A percentile compares a stretch with the other conserved stretches of the same genome.
Evolutionary conservation across 23 tunicate species (phyloP).

Genomic region (Styela plicata): DNA sequence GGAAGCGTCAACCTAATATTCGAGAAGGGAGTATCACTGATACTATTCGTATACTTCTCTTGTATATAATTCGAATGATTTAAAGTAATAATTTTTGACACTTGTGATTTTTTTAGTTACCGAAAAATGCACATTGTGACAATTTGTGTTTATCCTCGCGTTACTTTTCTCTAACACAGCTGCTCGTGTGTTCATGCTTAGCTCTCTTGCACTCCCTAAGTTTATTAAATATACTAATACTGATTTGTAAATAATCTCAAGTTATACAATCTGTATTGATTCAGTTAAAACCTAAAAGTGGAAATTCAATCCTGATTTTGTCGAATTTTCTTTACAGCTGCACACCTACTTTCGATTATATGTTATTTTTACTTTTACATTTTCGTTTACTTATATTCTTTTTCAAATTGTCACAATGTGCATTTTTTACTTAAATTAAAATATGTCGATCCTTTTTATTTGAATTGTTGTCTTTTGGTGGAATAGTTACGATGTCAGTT

Average conservation of each 20-base stretch:
- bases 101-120: conserved; percentile 12
- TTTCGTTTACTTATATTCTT: conserved; percentile 13
- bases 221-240: background rate
- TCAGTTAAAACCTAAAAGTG: background rate
- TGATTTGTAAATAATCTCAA: conserved; percentile 3
- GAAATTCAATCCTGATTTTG: background rate
- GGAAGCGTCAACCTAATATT: background rate
- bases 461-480: background rate
- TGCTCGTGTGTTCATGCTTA: background rate
- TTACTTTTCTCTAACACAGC: background rate
- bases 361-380: conserved; percentile 5
- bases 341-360: background rate
- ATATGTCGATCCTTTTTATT: background rate
- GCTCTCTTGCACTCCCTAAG: conserved; percentile 40
- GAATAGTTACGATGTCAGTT: background rate
- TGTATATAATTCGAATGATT: conserved; percentile 1
- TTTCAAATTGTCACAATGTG: conserved; percentile 39
- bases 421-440: conserved; percentile 38
- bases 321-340: background rate
- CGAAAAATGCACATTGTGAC: conserved; percentile 40
- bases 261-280: background rate
- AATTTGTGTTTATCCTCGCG: conserved; percentile 14
- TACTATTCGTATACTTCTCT: conserved; percentile 9
- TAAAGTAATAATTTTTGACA: background rate
- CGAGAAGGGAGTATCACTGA: conserved; percentile 22